phyloP scores from a whole-genome alignment of 2,113 vertebrate genomes.

The Ochotona princeps region DNA sequence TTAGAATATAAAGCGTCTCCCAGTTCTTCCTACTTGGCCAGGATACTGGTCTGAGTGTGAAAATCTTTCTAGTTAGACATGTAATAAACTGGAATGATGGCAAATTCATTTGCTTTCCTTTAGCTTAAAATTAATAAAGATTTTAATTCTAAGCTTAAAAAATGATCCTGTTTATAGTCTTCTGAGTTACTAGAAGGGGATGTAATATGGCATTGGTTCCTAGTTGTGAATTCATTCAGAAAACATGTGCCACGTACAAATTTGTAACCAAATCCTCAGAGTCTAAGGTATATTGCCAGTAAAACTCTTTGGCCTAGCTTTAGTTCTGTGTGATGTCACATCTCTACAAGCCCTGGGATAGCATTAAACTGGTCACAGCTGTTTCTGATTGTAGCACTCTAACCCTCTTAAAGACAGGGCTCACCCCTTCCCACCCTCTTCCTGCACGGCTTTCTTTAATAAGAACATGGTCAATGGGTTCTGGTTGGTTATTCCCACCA shows the following conservation, averaged over 20 bases:
- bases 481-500: not conserved
- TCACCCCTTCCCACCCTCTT: not conserved
- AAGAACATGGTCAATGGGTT: not conserved
- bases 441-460: conserved; percentile 41
- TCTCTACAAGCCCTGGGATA: conserved; percentile 78
- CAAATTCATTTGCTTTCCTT: conserved; percentile 72
- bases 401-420: conserved; percentile 67
- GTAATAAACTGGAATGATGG: conserved; percentile 78
- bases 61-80: conserved; percentile 76
- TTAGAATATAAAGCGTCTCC: conserved; percentile 86
- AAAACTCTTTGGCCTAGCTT: conserved; percentile 80
- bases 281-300: conserved; percentile 83
- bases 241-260: conserved; percentile 71
- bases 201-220: conserved; percentile 57
- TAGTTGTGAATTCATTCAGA: conserved; percentile 76
- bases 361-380: conserved; percentile 84
- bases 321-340: conserved; percentile 83
- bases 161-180: conserved; percentile 65
- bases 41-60: conserved; percentile 76
- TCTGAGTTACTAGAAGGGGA: conserved; percentile 67
- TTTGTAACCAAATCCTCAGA: conserved; percentile 82
- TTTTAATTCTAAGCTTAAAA: conserved; percentile 78
- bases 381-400: conserved; percentile 78
- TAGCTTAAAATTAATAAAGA: conserved; percentile 76
- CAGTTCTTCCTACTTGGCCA: conserved; percentile 83